These are phyloP conservation scores for Puntigrus tetrazona DNA, from an alignment of 2,113 vertebrate genomes.

Conservation along the genomic window DNA sequence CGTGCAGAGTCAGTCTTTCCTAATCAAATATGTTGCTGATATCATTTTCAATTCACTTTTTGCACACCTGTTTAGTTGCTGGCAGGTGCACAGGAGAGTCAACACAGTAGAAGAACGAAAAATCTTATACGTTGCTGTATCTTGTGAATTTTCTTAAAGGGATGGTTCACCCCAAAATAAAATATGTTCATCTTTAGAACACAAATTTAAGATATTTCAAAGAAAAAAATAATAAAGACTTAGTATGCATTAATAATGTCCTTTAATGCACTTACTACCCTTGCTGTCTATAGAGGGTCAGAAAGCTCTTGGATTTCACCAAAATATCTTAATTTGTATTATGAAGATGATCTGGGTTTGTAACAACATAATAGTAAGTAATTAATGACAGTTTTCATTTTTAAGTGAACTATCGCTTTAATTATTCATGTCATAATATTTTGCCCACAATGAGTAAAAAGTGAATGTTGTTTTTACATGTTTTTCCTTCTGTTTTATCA, in stretches of 20 bases:
- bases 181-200: too few species aligned
- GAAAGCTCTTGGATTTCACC: too few species aligned
- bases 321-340: too few species aligned
- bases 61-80: background rate
- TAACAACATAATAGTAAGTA: background rate
- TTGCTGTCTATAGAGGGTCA: too few species aligned
- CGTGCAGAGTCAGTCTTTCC: conserved; percentile 77
- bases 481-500: conserved; percentile 48
- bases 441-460: background rate
- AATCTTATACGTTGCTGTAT: background rate
- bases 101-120: background rate
- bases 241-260: too few species aligned
- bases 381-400: background rate
- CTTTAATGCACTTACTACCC: too few species aligned
- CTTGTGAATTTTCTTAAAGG: background rate
- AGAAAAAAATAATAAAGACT: too few species aligned
- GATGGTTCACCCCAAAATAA: background rate
- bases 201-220: too few species aligned
- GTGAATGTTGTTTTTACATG: background rate
- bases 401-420: background rate
- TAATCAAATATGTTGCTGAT: background rate
- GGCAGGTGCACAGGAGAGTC: background rate
- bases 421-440: background rate
- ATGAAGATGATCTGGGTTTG: background rate
- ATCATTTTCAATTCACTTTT: background rate